Conservation (phyloP, 2,113 vertebrate species). For the Halichoeres trimaculatus region DNA sequence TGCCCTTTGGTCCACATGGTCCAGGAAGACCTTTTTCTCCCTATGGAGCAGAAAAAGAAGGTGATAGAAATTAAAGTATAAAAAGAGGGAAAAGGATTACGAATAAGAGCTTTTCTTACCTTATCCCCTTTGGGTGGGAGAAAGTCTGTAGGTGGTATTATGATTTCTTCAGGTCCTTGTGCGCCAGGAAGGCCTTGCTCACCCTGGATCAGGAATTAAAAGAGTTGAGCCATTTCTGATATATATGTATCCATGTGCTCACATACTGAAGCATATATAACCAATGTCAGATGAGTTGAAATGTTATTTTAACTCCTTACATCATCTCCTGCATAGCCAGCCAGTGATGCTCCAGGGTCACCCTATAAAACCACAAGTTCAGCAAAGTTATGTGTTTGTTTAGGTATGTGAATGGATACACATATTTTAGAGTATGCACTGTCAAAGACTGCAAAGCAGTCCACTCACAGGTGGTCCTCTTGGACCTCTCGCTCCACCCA, state of each 20-base stretch:
- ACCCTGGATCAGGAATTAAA: constrained; percentile 50
- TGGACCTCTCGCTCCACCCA: constrained; percentile 32
- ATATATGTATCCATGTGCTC: not conserved
- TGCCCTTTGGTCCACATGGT: constrained; percentile 64
- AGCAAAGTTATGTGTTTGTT: not conserved
- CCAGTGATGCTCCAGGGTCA: constrained; percentile 54
- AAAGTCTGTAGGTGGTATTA: constrained; percentile 28
- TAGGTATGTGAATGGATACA: not conserved
- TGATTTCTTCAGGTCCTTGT: constrained; percentile 60
- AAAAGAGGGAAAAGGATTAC: not conserved
- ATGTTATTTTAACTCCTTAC: constrained; percentile 56
- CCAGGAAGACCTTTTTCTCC: constrained; percentile 61
- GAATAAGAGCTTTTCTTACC: constrained; percentile 36
- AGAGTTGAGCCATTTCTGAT: not conserved
- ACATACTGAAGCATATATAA: not conserved
- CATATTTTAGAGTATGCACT: not conserved
- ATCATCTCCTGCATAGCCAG: constrained; percentile 59
- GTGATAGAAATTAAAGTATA: not conserved
- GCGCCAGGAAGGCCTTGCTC: constrained; percentile 66
- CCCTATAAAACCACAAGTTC: constrained; percentile 51
- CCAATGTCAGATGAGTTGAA: not conserved
- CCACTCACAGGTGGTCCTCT: constrained; percentile 68
- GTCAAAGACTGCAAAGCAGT: not conserved
- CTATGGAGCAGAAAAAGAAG: constrained; percentile 40
- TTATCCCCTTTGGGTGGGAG: constrained; percentile 60